Evolutionary conservation across 2,888 invertebrate species (phyloP).

Genomic region (Adelphocoris suturalis): DNA sequence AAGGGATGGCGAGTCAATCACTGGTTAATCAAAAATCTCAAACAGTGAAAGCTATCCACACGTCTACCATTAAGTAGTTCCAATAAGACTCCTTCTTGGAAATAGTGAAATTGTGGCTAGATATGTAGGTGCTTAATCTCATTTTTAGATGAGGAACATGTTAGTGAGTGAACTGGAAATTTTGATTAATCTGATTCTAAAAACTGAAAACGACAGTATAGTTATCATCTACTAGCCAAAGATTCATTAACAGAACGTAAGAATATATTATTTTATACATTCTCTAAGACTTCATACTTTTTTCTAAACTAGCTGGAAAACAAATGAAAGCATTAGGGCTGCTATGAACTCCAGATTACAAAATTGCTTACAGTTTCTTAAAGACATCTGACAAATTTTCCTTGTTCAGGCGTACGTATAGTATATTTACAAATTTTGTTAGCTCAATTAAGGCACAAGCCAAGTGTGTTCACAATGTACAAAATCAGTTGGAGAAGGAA

Average conservation of each 20-base stretch:
- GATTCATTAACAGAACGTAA: neutral
- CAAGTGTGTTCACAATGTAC: conserved; percentile 69
- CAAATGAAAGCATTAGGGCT: conserved; percentile 43
- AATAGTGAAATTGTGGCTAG: conserved; percentile 50
- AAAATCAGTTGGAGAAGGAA: conserved; percentile 64
- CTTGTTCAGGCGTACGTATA: conserved; percentile 14
- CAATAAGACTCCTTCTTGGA: conserved; percentile 8
- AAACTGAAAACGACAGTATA: neutral
- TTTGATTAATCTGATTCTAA: conserved; percentile 17
- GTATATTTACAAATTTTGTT: conserved; percentile 68
- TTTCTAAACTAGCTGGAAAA: conserved; percentile 49
- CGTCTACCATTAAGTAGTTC: neutral
- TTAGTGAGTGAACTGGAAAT: conserved; percentile 33
- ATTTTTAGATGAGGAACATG: conserved; percentile 37
- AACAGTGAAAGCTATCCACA: conserved; percentile 22
- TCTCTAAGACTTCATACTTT: conserved; percentile 47
- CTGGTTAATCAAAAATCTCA: conserved; percentile 2
- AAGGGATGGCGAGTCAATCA: neutral
- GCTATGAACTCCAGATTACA: conserved; percentile 39
- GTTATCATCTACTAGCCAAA: conserved; percentile 37
- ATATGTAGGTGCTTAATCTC: conserved; percentile 44
- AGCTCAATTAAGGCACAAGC: conserved; percentile 72
- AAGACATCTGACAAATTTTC: conserved; percentile 44
- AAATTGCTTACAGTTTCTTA: conserved; percentile 58
- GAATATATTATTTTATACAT: neutral